Base-by-base conservation (phyloP, 2,888 invertebrate genomes). In the Spisula subtruncata region DNA sequence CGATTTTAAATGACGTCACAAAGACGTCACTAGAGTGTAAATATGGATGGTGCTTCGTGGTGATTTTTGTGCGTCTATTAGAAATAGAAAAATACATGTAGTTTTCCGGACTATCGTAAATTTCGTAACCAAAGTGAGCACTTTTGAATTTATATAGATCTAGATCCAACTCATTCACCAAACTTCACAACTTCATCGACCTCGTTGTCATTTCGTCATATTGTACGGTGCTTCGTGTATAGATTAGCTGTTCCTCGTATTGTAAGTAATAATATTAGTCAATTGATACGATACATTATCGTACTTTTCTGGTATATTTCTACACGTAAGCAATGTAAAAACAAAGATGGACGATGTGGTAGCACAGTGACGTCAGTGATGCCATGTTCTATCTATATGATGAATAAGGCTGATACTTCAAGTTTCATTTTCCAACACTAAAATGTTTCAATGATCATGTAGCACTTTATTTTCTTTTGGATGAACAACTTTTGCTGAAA, bases 1-100 rank as follows among this genome's bases (percentile, higher is more conserved):
- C 56, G 56, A 29, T 71, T 71, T 25, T 71, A 14, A 18, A 75
- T 32, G 75, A 75, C 75, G 75, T 75, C 75, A 75, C 32, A 2
- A 10, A 18, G 32, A 35, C 29, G 75, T 75, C 35, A 75, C 14
- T 35, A 41, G 41, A 5, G 6, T 75, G 29, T 75, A 75, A 75
- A 75, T 75, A 75, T 75, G 29, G 35, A 32, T 75, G 75, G 75
- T 75, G 75, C 75, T 75, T 75, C 16, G 75, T 75, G 75, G 75
- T 75, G 35, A 14, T 25, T 75, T 41, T 66, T 12, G 60, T 66
- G 25, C 60, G 32, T 75, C 32, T 75, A 32, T 35, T 75, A 75
- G 29, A 75, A 25, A 18, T 75, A 75, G 75, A 32, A 32, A 75
- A 35, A 75, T 75, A 35, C 18, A 75, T 75, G 75, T 75, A 32